Evolutionary conservation across 2,797 vertebrate species (phyloP).

Genomic region (Hydrophis major): DNA sequence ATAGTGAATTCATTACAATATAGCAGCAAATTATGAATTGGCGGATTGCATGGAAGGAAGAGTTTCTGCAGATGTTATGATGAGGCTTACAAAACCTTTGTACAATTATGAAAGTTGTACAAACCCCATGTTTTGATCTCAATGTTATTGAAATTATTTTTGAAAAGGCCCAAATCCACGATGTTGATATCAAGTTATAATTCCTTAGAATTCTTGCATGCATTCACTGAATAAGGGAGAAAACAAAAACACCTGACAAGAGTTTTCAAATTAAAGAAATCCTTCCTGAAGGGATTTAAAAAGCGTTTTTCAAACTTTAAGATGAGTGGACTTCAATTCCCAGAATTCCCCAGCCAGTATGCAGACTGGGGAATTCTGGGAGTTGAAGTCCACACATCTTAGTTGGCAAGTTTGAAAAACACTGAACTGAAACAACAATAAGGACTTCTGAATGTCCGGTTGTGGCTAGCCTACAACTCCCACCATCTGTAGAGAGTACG

Average conservation of each 20-base stretch:
- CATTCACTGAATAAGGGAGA: neutral
- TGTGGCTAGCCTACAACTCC: neutral
- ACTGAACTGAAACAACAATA: neutral
- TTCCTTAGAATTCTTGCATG: neutral
- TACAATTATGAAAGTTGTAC: neutral
- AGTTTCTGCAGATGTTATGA: neutral
- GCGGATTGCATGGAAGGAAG: neutral
- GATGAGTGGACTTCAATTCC: neutral
- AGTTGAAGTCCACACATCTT: neutral
- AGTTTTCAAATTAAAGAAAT: neutral
- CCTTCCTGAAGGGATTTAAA: neutral
- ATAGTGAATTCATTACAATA: neutral
- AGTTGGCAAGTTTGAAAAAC: neutral
- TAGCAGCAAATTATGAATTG: neutral
- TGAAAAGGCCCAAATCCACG: neutral
- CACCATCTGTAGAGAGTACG: neutral
- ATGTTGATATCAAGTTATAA: neutral
- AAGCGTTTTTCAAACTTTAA: neutral
- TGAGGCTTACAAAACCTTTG: neutral
- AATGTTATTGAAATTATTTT: neutral
- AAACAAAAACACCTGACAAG: neutral
- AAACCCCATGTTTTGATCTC: neutral
- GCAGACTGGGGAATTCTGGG: neutral
- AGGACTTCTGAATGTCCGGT: too few relatives aligned
- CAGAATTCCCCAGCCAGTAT: neutral